Base-by-base conservation (phyloP, 2,797 vertebrate genomes). In the Darevskia mixta region DNA sequence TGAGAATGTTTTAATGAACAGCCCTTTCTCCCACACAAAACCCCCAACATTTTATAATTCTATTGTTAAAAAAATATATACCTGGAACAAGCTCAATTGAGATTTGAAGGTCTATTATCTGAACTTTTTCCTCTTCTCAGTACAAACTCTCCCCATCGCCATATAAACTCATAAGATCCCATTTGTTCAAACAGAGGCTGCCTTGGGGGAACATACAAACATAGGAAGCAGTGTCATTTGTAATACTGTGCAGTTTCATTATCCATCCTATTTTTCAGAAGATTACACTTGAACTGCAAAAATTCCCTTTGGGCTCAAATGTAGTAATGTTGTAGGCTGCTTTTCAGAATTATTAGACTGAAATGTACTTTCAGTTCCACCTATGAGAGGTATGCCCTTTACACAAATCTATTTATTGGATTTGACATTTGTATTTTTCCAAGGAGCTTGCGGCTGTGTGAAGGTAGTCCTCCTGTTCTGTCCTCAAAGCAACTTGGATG, bases 241-340 rank as follows among this genome's bases (percentile, higher is more conserved):
- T 75, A 11, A 29, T 86, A 2, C 1, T 75, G 83, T 61, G 69
- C n/a, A 29, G 82, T 86, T 89, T 84, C 58, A 75, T 91, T 87
- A 92, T 86, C 72, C 69, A 81, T 43, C 64, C 49, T 82, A 17
- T 83, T 90, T 85, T 89, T 91, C 49, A 91, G 41, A 91, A 41
- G 15, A 81, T 75, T 90, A 82, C 38, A 89, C 85, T 29, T 91
- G 83, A 84, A 79, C 72, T 86, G 29, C 23, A 43, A 91, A 89
- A 90, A 45, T 43, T 85, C 20, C 73, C 80, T 89, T 83, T 55
- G 23, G 43, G 38, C 1, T 89, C 38, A 87, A 79, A 43, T 17
- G 78, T 85, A 1, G 27, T 89, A 83, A 79, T 25, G 29, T 41
- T 86, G 76, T 13, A 79, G 17, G 64, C 69, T 87, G n/a, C 55